Evolutionary conservation across 2,113 vertebrate genomes (phyloP).

Genomic region (Eulemur rufifrons): DNA sequence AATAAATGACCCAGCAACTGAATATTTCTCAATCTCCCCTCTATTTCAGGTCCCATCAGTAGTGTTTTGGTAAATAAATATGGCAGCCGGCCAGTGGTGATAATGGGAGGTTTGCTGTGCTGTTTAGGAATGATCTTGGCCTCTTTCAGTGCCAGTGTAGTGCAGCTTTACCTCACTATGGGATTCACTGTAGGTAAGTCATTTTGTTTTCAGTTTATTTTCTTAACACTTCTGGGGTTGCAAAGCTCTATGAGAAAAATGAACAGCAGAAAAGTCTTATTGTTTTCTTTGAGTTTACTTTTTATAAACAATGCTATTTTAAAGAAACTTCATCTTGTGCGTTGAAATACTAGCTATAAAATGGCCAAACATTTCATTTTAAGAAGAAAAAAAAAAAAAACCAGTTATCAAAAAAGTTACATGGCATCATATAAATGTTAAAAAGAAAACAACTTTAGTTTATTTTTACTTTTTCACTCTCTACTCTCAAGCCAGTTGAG

Average conservation of each 20-base stretch:
- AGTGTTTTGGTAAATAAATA: conserved; percentile 97
- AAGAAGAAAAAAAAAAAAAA: background rate
- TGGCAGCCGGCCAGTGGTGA: conserved; percentile 95
- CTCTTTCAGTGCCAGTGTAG: conserved; percentile 91
- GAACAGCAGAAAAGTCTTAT: background rate
- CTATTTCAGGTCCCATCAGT: conserved; percentile 92
- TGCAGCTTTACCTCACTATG: conserved; percentile 94
- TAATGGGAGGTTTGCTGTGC: conserved; percentile 92
- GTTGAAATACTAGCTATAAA: background rate
- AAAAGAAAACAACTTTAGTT: background rate
- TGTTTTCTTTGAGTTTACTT: background rate
- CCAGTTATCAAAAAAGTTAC: background rate
- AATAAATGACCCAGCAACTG: background rate
- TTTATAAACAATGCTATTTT: background rate
- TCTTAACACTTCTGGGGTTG: background rate
- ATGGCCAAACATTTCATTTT: background rate
- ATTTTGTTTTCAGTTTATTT: background rate
- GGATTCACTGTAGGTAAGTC: conserved; percentile 94
- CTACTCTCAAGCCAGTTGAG: background rate
- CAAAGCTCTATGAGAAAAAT: background rate
- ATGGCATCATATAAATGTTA: background rate
- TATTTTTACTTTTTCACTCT: background rate
- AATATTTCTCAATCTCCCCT: conserved; percentile 19
- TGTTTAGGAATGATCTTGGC: conserved; percentile 92
- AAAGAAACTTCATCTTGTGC: background rate